Conservation (phyloP, 2,888 invertebrate genomes). For the Leptopterna dolabrata region DNA sequence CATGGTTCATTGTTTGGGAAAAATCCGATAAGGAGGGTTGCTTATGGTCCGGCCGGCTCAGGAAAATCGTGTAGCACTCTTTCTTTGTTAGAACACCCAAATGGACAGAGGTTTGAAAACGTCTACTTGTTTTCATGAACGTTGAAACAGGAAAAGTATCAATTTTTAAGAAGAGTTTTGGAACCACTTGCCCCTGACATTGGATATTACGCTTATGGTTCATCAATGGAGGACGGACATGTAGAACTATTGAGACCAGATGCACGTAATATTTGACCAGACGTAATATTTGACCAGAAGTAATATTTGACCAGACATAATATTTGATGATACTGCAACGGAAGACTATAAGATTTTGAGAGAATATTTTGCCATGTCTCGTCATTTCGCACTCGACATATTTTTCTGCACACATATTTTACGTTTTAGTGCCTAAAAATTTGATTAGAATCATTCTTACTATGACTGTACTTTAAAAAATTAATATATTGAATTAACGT, state of each 20-base stretch:
- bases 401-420: constrained; percentile 66
- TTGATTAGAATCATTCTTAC: constrained; percentile 66
- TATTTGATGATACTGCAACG: constrained; percentile 67
- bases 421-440: constrained; percentile 66
- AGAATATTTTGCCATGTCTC: constrained; percentile 65
- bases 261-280: constrained; percentile 63
- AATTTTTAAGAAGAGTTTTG: constrained; percentile 62
- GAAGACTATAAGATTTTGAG: constrained; percentile 64
- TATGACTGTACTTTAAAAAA: constrained; percentile 65
- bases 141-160: constrained; percentile 65
- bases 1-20: constrained; percentile 17
- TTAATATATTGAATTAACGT: constrained; percentile 63
- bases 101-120: constrained; percentile 66
- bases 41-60: constrained; percentile 60
- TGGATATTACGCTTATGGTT: constrained; percentile 58
- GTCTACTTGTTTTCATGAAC: constrained; percentile 66
- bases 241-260: constrained; percentile 57
- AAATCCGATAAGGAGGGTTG: constrained; percentile 58
- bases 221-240: constrained; percentile 60
- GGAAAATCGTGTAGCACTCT: constrained; percentile 58
- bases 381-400: constrained; percentile 65
- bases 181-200: constrained; percentile 60
- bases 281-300: constrained; percentile 66
- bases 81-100: constrained; percentile 64
- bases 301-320: constrained; percentile 65